These are phyloP conservation scores for Emmelina monodactyla DNA, from an alignment of 2,888 invertebrate genomes.

Conservation along the genomic window DNA sequence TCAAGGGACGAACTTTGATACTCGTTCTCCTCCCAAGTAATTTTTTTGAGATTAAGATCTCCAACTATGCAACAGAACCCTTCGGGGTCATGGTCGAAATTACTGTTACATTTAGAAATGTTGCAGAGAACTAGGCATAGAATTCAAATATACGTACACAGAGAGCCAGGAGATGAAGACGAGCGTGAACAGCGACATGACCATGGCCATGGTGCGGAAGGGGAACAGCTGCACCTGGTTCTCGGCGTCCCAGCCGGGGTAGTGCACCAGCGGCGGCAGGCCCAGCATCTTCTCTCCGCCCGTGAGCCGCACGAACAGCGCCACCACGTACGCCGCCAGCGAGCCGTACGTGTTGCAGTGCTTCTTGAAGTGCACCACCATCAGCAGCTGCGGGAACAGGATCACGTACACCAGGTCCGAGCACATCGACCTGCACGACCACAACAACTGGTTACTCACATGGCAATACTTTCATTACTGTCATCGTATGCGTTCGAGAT, in stretches of 20 bases:
- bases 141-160: slow-evolving; percentile 63
- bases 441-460: too few relatives aligned
- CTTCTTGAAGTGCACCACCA: slow-evolving; percentile 95
- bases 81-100: too few relatives aligned
- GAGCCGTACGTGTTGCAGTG: slow-evolving; percentile 98
- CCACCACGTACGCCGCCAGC: slow-evolving; percentile 85
- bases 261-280: slow-evolving; percentile 84
- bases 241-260: slow-evolving; percentile 82
- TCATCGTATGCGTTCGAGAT: too few relatives aligned
- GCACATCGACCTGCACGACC: slow-evolving; percentile 91
- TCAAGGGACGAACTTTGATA: too few relatives aligned
- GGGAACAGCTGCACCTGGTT: slow-evolving; percentile 93
- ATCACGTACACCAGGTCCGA: slow-evolving; percentile 99
- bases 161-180: slow-evolving; percentile 83
- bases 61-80: too few relatives aligned
- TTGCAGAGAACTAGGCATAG: too few relatives aligned
- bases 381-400: slow-evolving; percentile 95
- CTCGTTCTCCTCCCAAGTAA: too few relatives aligned
- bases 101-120: too few relatives aligned
- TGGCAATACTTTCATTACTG: too few relatives aligned
- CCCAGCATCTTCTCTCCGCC: slow-evolving; percentile 88
- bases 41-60: too few relatives aligned
- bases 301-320: slow-evolving; percentile 80
- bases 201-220: slow-evolving; percentile 95
- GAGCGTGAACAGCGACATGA: slow-evolving; percentile 82